Conservation (phyloP, 2,113 vertebrate genomes). For the Sarotherodon lohbergeri region DNA sequence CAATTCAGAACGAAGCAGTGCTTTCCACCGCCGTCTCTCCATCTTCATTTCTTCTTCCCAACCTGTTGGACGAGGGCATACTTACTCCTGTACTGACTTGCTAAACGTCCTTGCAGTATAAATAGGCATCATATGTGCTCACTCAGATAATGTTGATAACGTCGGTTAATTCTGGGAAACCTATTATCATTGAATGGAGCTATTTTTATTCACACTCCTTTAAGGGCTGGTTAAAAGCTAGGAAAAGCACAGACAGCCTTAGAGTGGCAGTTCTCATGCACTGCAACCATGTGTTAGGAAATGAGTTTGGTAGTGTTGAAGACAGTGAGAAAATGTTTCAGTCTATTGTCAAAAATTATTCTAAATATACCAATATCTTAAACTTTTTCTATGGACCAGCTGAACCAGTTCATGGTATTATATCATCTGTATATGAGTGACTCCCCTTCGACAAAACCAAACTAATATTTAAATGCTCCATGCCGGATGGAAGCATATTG, state of each 20-base stretch:
- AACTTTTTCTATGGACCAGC: not conserved
- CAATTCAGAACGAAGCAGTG: not conserved
- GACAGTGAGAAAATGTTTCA: not conserved
- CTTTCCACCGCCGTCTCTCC: not conserved
- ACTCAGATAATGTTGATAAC: not conserved
- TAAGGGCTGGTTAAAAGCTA: not conserved
- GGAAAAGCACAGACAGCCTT: not conserved
- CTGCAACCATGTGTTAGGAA: not conserved
- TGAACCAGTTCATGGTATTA: not conserved
- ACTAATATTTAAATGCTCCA: not conserved
- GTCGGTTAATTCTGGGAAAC: not conserved
- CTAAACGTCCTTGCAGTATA: not conserved
- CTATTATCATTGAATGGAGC: not conserved
- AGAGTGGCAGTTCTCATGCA: not conserved
- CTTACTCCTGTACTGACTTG: not conserved
- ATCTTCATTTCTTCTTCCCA: not conserved
- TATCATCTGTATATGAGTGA: not conserved
- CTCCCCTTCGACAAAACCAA: fast-evolving
- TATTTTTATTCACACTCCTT: not conserved
- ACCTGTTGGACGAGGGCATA: not conserved
- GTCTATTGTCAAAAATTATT: not conserved
- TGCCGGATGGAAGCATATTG: not conserved
- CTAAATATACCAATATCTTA: not conserved
- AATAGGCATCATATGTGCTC: not conserved
- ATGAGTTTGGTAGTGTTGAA: not conserved